Conservation (phyloP, 2,797 vertebrate genomes). For the Natrix natrix region DNA sequence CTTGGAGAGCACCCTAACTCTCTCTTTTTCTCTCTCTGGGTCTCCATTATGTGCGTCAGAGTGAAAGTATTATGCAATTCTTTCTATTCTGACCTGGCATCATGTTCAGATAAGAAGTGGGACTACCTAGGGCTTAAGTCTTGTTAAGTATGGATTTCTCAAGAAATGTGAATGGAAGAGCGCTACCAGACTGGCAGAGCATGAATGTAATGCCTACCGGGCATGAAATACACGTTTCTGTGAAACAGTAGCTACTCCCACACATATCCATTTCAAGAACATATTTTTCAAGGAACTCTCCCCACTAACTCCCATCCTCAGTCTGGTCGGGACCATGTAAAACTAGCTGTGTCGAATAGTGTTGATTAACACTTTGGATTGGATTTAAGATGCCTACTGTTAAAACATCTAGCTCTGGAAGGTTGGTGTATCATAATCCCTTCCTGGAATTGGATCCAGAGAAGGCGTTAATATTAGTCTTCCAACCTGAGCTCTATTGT, state of each 20-base stretch:
- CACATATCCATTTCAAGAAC: slow-evolving; percentile 55
- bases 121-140: background rate
- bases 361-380: slow-evolving; percentile 20
- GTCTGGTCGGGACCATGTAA: background rate
- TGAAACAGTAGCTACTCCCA: slow-evolving; percentile 50
- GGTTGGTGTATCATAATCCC: slow-evolving; percentile 1
- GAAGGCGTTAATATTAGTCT: slow-evolving; percentile 9
- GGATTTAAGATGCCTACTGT: slow-evolving; percentile 18
- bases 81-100: background rate
- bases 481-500: slow-evolving; percentile 12
- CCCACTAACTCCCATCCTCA: slow-evolving; percentile 25
- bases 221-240: slow-evolving; percentile 47
- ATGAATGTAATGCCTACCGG: slow-evolving; percentile 41
- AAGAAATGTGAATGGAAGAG: slow-evolving; percentile 36
- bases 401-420: background rate
- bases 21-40: background rate
- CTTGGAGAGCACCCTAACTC: background rate
- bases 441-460: slow-evolving; percentile 31
- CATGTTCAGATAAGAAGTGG: slow-evolving; percentile 2
- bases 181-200: slow-evolving; percentile 38
- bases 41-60: background rate
- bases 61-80: background rate
- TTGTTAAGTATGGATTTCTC: slow-evolving; percentile 25
- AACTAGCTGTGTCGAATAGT: slow-evolving; percentile 17
- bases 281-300: slow-evolving; percentile 34